Percentiles rank a stretch among this genome's conserved stretches.
Evolutionary conservation across 2,113 vertebrate species (phyloP).

Genomic region (Nerophis lumbriciformis): DNA sequence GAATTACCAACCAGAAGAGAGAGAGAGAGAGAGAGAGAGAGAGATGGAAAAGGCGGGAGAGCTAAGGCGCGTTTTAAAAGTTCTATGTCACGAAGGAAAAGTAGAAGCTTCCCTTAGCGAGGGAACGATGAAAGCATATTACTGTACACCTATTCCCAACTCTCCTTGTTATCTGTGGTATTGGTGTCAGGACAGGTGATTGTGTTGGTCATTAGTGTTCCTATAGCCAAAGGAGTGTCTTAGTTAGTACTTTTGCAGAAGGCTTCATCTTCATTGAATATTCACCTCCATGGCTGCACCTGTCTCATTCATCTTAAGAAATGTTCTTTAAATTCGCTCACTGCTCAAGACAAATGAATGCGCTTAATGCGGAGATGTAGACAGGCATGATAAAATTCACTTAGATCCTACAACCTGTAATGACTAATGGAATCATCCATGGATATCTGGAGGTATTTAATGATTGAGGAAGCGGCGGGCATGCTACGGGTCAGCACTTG

Average conservation of each 20-base stretch:
- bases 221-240: conserved; percentile 61
- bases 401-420: conserved; percentile 63
- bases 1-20: conserved; percentile 70
- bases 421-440: conserved; percentile 61
- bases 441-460: conserved; percentile 71
- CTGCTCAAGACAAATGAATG: conserved; percentile 60
- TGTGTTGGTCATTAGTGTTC: conserved; percentile 71
- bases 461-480: conserved; percentile 70
- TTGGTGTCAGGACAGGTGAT: conserved; percentile 72
- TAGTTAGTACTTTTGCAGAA: conserved; percentile 61
- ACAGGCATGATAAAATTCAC: conserved; percentile 68
- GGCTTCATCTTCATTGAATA: conserved; percentile 58
- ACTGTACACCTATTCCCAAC: conserved; percentile 61
- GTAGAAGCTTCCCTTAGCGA: conserved; percentile 55
- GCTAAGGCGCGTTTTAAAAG: conserved; percentile 67
- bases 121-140: conserved; percentile 32
- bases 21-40: conserved; percentile 53
- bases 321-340: conserved; percentile 62
- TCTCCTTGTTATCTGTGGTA: conserved; percentile 73
- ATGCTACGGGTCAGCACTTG: conserved; percentile 67
- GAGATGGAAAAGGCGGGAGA: conserved; percentile 43
- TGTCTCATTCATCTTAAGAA: conserved; percentile 52
- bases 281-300: conserved; percentile 57
- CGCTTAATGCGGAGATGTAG: conserved; percentile 58
- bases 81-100: conserved; percentile 70